Conservation (phyloP, 64 coral and sea anemone genomes). For the Actinia equina region DNA sequence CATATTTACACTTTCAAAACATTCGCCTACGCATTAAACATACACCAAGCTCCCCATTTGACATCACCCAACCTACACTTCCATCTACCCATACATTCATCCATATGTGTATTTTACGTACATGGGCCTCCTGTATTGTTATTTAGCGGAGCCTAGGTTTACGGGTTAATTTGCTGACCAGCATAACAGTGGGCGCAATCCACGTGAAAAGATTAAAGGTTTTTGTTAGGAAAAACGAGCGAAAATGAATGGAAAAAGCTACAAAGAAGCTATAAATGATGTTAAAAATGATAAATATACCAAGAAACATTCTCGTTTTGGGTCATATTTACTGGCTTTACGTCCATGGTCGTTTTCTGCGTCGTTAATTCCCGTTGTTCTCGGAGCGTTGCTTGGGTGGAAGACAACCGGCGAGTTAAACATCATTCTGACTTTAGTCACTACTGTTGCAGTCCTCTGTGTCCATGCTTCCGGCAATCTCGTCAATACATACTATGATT, state of each 20-base stretch:
- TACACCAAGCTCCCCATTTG: no score
- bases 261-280: constrained; percentile 26
- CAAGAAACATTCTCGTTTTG: constrained; percentile 43
- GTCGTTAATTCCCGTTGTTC: constrained; percentile 77
- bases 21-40: no score
- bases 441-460: constrained; percentile 71
- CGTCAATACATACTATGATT: constrained; percentile 98
- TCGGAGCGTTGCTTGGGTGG: constrained; percentile 86
- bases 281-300: constrained; percentile 4
- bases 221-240: background rate
- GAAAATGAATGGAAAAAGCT: background rate
- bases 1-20: no score
- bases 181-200: background rate
- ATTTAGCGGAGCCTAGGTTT: background rate
- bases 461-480: constrained; percentile 95
- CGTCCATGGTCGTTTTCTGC: constrained; percentile 97
- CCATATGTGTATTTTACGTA: background rate
- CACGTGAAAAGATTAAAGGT: background rate
- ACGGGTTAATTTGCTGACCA: background rate
- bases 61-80: no score
- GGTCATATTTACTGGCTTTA: constrained; percentile 79
- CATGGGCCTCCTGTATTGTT: background rate
- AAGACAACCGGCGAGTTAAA: constrained; percentile 71
- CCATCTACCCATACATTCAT: background rate
- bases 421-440: constrained; percentile 31